Conservation (phyloP, 2,797 vertebrate species). For the Siniperca scherzeri region DNA sequence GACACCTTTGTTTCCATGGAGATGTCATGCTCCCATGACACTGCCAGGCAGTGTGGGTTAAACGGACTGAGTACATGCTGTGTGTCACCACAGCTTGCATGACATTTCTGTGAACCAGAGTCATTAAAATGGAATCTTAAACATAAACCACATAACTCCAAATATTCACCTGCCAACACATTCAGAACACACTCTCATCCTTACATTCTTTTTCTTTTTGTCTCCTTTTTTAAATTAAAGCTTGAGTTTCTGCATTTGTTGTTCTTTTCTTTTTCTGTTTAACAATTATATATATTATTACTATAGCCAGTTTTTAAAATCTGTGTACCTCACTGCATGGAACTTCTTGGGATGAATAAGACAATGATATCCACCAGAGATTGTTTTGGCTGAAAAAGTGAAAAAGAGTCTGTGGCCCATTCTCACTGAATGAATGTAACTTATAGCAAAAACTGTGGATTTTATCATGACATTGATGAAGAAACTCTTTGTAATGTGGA, state of each 20-base stretch:
- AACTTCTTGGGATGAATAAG: too few relatives aligned
- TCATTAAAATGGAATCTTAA: neutral
- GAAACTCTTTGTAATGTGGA: too few relatives aligned
- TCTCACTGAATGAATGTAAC: too few relatives aligned
- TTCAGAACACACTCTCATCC: neutral
- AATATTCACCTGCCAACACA: neutral
- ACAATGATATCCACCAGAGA: too few relatives aligned
- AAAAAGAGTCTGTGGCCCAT: too few relatives aligned
- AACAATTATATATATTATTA: neutral
- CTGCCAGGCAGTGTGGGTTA: constrained; percentile 15
- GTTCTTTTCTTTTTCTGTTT: too few relatives aligned
- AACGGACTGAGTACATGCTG: neutral
- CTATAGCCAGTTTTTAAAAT: neutral
- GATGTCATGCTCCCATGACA: constrained; percentile 45
- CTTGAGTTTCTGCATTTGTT: neutral
- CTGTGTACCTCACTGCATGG: too few relatives aligned
- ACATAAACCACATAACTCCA: neutral
- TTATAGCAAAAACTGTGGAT: too few relatives aligned
- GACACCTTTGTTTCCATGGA: constrained; percentile 61
- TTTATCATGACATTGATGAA: too few relatives aligned
- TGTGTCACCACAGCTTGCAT: constrained; percentile 15
- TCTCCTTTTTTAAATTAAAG: too few relatives aligned
- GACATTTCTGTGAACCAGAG: constrained; percentile 2
- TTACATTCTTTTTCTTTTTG: neutral
- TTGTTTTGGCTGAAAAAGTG: too few relatives aligned